Base-by-base conservation (phyloP, 1,140 invertebrate genomes). In the Drosophila ercepeae region DNA sequence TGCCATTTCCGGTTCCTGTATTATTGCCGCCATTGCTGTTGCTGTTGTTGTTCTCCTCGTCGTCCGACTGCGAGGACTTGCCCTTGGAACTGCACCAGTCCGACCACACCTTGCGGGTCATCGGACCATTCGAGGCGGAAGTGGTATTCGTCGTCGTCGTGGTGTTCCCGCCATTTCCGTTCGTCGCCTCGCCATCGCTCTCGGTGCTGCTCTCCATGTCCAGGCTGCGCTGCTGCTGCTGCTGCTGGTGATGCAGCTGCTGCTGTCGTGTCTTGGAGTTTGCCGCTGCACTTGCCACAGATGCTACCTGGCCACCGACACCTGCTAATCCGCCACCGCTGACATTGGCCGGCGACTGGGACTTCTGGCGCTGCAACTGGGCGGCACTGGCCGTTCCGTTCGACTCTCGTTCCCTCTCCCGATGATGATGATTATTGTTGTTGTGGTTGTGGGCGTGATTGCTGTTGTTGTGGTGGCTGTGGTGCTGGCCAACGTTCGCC, bases 91-190 rank as follows among this genome's bases (percentile, higher is more conserved):
- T 94, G 88, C 93, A 94, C 93, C 94, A 95, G 89, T 95, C 94
- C 16, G 94, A 95, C 95, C 95, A 96, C 29, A 95, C 94, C 70
- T 94, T 92, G 6, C 95, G 92, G 1, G 95, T 96, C 32, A 95
- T 96, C 6, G 81, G 81, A 2, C 88, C 78, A 44, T 78, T 78
- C 18, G 77, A 75, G 4, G 68, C 63, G 3, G 82, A 83, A 1
- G 82, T 88, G 2, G 95, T 95, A 8, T 95, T 95, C 6, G 72
- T 79, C 14, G 79, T 52, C 5, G 95, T 96, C 3, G 95, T 95
- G 44, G 70, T 83, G 46, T 75, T 89, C n/a, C 76, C 81, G 0
- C 81, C 68, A 74, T 81, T 81, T 2, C 81, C 82, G 54, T 82
- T 94, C 75, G 92, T 92, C 29, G 93, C 78, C 29, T 91, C 90